Percentiles rank a stretch among this genome's conserved stretches.
Conservation (phyloP, 2,888 invertebrate genomes). For the Adela reaumurella region DNA sequence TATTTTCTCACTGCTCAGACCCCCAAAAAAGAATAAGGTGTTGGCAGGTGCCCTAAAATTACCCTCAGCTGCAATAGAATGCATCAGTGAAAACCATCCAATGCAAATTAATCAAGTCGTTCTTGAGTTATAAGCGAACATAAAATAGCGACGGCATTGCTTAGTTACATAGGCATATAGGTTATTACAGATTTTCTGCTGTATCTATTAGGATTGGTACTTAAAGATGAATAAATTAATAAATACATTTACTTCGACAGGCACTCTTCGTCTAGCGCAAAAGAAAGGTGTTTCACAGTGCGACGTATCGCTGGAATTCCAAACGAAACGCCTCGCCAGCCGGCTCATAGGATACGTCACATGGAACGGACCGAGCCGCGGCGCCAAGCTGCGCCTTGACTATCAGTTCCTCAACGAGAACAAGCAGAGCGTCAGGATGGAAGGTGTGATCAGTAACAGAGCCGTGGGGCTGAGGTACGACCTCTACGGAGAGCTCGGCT, state of each 20-base stretch:
- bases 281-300: conserved; percentile 73
- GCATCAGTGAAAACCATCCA: too few species aligned
- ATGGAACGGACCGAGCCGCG: conserved; percentile 44
- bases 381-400: conserved; percentile 61
- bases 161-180: too few species aligned
- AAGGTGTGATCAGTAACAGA: conserved; percentile 50
- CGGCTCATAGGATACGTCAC: conserved; percentile 71
- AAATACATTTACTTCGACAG: conserved; percentile 27
- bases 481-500: conserved; percentile 61
- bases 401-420: conserved; percentile 61
- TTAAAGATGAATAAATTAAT: too few species aligned
- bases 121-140: too few species aligned
- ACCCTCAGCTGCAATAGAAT: too few species aligned
- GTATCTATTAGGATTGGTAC: too few species aligned
- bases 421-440: conserved; percentile 52
- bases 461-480: conserved; percentile 55
- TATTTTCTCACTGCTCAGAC: too few species aligned
- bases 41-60: too few species aligned
- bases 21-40: too few species aligned
- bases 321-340: conserved; percentile 73
- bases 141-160: too few species aligned
- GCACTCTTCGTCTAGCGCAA: conserved; percentile 55
- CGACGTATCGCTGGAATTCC: conserved; percentile 71
- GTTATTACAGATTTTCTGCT: too few species aligned
- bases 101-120: too few species aligned